Evolutionary conservation across 2,888 invertebrate genomes (phyloP), one percentile per base, ranked within the genome.

Genomic region (Aspidiotus rigidus): DNA sequence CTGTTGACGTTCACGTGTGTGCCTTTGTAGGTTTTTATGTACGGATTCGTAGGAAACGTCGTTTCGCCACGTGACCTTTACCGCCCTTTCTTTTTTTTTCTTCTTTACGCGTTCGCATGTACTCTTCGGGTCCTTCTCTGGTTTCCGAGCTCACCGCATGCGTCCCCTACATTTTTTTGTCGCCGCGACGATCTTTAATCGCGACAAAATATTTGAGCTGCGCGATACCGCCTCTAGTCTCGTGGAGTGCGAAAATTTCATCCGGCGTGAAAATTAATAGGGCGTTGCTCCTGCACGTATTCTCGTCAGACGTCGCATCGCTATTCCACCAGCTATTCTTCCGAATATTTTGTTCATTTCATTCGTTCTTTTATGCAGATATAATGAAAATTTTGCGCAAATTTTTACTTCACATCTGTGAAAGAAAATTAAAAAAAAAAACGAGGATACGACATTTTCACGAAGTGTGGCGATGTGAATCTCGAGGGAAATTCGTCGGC

Each of bases 1-100:
- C 56, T 64, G 64, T 64, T 64, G 64, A 64, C 64, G 64, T 64
- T 64, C 64, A 64, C 64, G 64, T 64, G 64, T 55, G 28, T 42
- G n/a, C 57, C 49, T 49, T 49, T 49, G 49, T 49, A 49, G 49
- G 11, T 49, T 49, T 64, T 64, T 64, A 53, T 64, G 64, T 64
- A 64, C 64, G 64, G 54, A 40, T 64, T 64, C 54, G 55, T 28
- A 16, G 39, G 64, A 49, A 64, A 54, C 64, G 64, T 16, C 64
- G 64, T 64, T 40, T 11, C n/a, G 54, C 54, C 64, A 64, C 64
- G 64, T 54, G 64, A 64, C 64, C 64, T 54, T 17, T 17, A 40
- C 64, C 64, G 17, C 64, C 55, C 17, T 54, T 54, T 49, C 28
- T 62, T 62, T 49, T 49, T n/a, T 28, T 39, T 28, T 28, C 28